A percentile compares a stretch with the other conserved stretches of the same genome.
Evolutionary conservation across 2,888 invertebrate genomes (phyloP).

Genomic region (Gibbula magus): DNA sequence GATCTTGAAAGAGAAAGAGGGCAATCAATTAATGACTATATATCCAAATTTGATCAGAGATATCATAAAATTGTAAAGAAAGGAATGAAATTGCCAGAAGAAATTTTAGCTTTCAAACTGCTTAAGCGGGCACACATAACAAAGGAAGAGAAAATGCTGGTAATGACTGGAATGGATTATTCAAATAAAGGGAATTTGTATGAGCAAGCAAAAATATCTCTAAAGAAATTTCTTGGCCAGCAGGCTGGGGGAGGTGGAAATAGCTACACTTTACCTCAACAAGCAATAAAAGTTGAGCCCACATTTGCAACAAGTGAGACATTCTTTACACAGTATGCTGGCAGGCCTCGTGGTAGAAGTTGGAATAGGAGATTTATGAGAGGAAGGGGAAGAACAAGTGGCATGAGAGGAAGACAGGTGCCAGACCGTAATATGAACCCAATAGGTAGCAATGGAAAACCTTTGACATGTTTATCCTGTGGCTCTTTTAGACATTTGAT

Average conservation of each 20-base stretch:
- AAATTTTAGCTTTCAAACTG: background rate
- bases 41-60: background rate
- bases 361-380: background rate
- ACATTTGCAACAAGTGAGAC: background rate
- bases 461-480: conserved; percentile 7
- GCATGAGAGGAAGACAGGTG: background rate
- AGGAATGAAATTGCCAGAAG: background rate
- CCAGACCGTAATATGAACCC: background rate
- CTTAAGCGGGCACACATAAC: background rate
- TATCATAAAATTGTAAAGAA: conserved; percentile 21
- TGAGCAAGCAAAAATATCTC: conserved; percentile 18
- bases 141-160: conserved; percentile 20
- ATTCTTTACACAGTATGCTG: background rate
- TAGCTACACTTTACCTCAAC: background rate
- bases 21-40: background rate
- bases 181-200: background rate
- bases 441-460: conserved; percentile 14
- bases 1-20: background rate
- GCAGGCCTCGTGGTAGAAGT: background rate
- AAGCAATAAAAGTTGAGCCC: background rate
- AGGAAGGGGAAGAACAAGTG: background rate
- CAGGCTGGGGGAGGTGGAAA: background rate
- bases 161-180: background rate
- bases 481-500: conserved; percentile 28
- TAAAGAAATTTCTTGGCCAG: conserved; percentile 20